Percentiles rank a stretch among this genome's conserved stretches.
phyloP scores from a whole-genome alignment of 2,113 vertebrate genomes.

The Vombatus ursinus region DNA sequence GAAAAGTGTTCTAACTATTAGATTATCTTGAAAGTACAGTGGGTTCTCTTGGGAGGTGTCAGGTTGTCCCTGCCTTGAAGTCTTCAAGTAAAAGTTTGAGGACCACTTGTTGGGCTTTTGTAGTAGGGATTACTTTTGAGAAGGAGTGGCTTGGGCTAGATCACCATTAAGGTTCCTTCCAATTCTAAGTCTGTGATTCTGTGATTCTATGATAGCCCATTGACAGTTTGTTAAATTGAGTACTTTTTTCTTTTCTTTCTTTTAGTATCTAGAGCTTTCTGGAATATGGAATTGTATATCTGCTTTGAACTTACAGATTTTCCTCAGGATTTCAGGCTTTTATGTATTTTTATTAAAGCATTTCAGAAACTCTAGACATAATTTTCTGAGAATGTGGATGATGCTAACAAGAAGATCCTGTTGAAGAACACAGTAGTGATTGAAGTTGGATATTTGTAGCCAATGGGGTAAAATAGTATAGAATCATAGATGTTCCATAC shows the following conservation, averaged over 20 bases:
- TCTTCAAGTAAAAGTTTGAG: too few species aligned
- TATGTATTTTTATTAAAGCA: background rate
- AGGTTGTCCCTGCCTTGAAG: too few species aligned
- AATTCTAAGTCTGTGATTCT: background rate
- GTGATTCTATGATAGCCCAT: background rate
- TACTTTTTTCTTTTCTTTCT: background rate
- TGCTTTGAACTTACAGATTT: background rate
- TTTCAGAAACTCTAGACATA: slow-evolving; percentile 40
- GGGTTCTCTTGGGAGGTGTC: too few species aligned
- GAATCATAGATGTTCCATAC: background rate
- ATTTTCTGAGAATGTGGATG: slow-evolving; percentile 37
- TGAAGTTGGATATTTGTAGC: background rate
- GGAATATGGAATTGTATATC: slow-evolving; percentile 6
- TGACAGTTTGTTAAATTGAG: slow-evolving; percentile 16
- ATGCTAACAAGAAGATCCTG: slow-evolving; percentile 25
- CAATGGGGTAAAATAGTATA: background rate
- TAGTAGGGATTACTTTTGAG: background rate
- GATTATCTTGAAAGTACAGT: too few species aligned
- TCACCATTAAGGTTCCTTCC: background rate
- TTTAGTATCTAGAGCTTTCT: slow-evolving; percentile 8
- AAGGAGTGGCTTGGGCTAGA: background rate
- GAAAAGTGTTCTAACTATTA: too few species aligned
- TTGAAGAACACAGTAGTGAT: slow-evolving; percentile 34
- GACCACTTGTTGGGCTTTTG: too few species aligned
- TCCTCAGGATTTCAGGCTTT: slow-evolving; percentile 13